Conservation (phyloP, 2,888 invertebrate species). For the Limenitis camilla region DNA sequence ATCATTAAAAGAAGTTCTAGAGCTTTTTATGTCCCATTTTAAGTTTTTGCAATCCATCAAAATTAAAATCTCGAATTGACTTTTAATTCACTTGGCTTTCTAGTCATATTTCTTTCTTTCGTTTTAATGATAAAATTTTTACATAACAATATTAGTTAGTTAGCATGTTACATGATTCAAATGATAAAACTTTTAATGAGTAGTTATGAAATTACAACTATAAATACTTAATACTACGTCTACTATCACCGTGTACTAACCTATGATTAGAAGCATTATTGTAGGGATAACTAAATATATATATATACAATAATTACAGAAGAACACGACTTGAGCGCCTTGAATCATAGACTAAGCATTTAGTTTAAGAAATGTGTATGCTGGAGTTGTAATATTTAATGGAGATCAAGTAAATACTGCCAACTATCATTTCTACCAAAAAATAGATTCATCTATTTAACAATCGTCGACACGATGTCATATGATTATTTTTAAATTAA, state of each 20-base stretch:
- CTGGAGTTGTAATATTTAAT: neutral
- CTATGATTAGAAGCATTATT: conserved; percentile 61
- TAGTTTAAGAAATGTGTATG: neutral
- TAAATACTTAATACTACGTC: conserved; percentile 34
- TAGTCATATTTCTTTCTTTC: no score
- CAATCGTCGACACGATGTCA: no score
- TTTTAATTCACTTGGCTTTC: no score
- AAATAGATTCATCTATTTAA: no score
- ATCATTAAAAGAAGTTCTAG: neutral
- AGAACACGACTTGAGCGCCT: conserved; percentile 52
- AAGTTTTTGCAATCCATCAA: no score
- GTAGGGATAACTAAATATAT: conserved; percentile 30
- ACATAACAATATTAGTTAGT: neutral
- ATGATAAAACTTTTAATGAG: neutral
- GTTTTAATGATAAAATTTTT: no score
- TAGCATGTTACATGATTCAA: neutral
- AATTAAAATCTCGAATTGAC: no score
- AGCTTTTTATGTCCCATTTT: no score
- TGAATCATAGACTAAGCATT: conserved; percentile 10
- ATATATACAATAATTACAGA: conserved; percentile 67
- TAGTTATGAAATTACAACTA: conserved; percentile 10
- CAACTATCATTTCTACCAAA: no score
- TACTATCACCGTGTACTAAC: conserved; percentile 70
- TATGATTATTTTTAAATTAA: no score
- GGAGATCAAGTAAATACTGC: no score